Evolutionary conservation across 2,888 invertebrate genomes (phyloP), one percentile per base, ranked within the genome.

Genomic region (Drosophila dives): DNA sequence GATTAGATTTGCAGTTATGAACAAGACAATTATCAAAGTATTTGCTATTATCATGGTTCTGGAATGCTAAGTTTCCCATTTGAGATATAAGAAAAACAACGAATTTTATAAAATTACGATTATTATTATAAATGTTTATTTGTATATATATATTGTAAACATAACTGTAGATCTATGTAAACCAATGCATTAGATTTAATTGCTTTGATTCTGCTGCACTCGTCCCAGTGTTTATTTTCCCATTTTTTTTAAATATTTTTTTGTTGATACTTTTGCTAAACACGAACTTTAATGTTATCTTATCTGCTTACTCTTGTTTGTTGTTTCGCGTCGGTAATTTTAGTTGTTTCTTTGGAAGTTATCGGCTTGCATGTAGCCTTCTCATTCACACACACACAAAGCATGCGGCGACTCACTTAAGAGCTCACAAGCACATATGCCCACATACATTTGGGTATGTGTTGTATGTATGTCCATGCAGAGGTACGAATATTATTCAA

Each of bases 301-400:
- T 77, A 79, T 77, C 75, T 75, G 67, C 63, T 60, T 74, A 64
- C 62, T 64, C 59, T 75, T 67, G 64, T 65, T 75, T 71, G 71
- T 38, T 65, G 40, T 56, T 70, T 79, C 66, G 64, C 67, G 38
- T 54, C 69, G 65, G 64, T 74, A 64, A 77, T 78, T 65, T 59
- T 66, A 53, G 64, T 56, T 66, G 70, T 67, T 61, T 64, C 38
- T 76, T 58, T 65, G 66, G 15, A 60, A 61, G 68, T 68, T 77
- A 64, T 66, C 75, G 67, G 60, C 48, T 45, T 38, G 61, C 49
- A 59, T 66, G 38, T 55, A 7, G 20, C 15, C 10, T 3, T 36
- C 40, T 33, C 32, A 63, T 20, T 45, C 34, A 29, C 50, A 60
- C 40, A 38, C 53, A 29, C 53, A 17, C 23, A 36, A 15, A 23